These are phyloP conservation scores for Mastacembelus armatus DNA, from an alignment of 2,797 vertebrate species.

Conservation along the genomic window DNA sequence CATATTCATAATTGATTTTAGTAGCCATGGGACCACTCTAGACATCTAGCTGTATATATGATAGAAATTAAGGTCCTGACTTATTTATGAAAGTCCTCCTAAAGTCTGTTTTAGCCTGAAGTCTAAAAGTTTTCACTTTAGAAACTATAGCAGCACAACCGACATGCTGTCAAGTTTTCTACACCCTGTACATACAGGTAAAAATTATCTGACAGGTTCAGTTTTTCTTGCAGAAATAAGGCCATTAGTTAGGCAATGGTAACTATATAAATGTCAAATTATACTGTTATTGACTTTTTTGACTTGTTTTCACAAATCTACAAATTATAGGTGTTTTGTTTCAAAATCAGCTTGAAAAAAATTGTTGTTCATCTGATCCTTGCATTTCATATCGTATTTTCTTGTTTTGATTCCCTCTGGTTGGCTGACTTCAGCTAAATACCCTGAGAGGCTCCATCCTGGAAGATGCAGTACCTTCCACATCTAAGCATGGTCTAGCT, in stretches of 20 bases:
- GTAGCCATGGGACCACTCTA: constrained; percentile 10
- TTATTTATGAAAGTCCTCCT: constrained; percentile 61
- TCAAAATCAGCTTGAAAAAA: background rate
- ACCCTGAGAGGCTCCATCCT: constrained; percentile 94
- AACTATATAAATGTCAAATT: too few species aligned
- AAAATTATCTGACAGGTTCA: too few species aligned
- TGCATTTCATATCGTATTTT: background rate
- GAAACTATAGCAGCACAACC: constrained; percentile 32
- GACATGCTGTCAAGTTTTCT: constrained; percentile 11
- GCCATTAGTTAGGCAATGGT: too few species aligned
- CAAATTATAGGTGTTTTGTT: too few species aligned
- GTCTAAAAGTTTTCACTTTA: constrained; percentile 15
- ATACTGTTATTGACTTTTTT: too few species aligned
- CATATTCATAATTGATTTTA: constrained; percentile 12
- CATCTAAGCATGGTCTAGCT: constrained; percentile 94
- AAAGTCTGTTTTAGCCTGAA: constrained; percentile 36
- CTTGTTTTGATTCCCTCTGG: background rate
- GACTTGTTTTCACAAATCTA: too few species aligned
- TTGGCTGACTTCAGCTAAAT: constrained; percentile 85
- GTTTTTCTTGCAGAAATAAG: too few species aligned
- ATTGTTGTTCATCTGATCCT: background rate
- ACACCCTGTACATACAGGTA: too few species aligned
- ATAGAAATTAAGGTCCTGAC: constrained; percentile 51
- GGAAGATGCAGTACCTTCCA: constrained; percentile 96
- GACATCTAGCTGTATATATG: constrained; percentile 34